These are phyloP conservation scores for Pangasius macronema DNA, from an alignment of 2,797 vertebrate genomes.

Conservation along the genomic window DNA sequence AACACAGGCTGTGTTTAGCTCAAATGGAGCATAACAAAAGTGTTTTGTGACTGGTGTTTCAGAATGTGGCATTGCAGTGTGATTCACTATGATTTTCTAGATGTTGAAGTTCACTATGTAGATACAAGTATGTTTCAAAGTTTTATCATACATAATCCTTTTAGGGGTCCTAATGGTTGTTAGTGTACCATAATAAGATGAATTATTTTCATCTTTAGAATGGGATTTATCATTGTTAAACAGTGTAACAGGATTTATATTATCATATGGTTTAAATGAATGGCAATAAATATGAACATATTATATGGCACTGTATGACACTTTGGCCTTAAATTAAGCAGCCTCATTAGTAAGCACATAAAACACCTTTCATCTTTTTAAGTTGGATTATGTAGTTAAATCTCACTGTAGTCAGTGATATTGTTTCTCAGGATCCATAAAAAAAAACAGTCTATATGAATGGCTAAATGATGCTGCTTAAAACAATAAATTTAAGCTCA, in stretches of 20 bases:
- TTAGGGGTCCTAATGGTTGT: not conserved
- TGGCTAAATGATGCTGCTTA: not conserved
- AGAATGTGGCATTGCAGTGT: not conserved
- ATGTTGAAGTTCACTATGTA: not conserved
- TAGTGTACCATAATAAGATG: not conserved
- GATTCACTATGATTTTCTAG: not conserved
- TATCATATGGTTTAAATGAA: not conserved
- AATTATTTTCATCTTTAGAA: not conserved
- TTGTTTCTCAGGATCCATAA: not conserved
- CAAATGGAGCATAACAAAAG: constrained; percentile 10
- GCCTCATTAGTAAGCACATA: not conserved
- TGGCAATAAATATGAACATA: not conserved
- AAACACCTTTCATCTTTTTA: not conserved
- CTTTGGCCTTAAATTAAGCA: not conserved
- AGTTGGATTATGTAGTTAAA: not conserved
- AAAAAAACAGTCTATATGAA: not conserved
- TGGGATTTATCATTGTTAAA: not conserved
- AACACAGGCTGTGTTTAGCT: constrained; percentile 24
- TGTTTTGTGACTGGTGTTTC: constrained; percentile 22
- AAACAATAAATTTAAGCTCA: not conserved
- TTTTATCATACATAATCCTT: not conserved
- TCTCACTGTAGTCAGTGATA: not conserved
- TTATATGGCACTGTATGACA: not conserved
- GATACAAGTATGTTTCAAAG: not conserved
- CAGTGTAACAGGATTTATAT: not conserved